Percentiles rank a stretch among this genome's conserved stretches.
phyloP scores from a whole-genome alignment of 1,140 invertebrate genomes.

The Sipha flava region DNA sequence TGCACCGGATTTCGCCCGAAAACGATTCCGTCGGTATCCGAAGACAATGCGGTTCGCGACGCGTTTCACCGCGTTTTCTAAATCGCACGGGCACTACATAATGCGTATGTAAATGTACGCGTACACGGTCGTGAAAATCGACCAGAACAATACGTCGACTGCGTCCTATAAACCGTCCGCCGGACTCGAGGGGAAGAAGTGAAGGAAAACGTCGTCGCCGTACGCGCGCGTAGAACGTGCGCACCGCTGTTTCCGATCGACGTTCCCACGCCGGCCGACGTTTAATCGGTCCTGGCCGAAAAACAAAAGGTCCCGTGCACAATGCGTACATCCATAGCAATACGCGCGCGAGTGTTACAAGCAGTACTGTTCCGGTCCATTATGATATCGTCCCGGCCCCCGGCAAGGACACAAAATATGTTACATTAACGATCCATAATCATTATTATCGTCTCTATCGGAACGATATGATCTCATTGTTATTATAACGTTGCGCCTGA shows the following conservation, averaged over 20 bases:
- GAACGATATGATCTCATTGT: background rate
- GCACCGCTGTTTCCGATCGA: too few species aligned
- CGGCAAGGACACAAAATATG: background rate
- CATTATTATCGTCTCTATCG: background rate
- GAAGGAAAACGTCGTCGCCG: background rate
- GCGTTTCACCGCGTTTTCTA: slow-evolving; percentile 17
- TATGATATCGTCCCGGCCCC: background rate
- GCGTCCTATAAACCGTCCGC: too few species aligned
- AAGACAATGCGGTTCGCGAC: background rate
- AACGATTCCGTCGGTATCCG: too few species aligned
- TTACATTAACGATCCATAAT: background rate
- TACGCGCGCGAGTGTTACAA: background rate
- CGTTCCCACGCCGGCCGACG: background rate
- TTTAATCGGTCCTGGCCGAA: background rate
- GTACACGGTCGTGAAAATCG: background rate
- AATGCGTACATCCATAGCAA: background rate
- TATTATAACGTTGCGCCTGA: background rate
- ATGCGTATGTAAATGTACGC: background rate
- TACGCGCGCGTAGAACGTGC: too few species aligned
- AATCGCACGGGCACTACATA: too few species aligned
- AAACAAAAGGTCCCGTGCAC: background rate
- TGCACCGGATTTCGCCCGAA: too few species aligned
- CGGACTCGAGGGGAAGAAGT: too few species aligned
- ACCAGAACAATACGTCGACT: background rate
- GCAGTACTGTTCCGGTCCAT: background rate